These are phyloP conservation scores for Microtus ochrogaster DNA, from an alignment of 2,113 vertebrate species.

Conservation along the genomic window DNA sequence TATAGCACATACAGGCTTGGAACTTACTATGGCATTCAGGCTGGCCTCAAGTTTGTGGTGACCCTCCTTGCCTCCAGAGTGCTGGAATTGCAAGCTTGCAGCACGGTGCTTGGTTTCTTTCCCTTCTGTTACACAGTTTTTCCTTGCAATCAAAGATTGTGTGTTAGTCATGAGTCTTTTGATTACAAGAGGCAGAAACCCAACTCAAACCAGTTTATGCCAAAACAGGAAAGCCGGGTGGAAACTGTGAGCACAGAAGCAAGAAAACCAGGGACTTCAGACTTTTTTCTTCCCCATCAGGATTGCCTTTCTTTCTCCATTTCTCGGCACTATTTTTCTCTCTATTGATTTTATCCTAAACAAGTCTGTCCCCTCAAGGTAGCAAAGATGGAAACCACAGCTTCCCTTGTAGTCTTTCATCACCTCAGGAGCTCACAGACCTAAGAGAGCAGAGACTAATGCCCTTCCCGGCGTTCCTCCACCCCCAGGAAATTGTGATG, in stretches of 20 bases:
- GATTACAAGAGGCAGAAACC: constrained; percentile 37
- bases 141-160: background rate
- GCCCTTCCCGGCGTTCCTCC: background rate
- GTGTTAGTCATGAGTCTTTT: constrained; percentile 36
- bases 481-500: background rate
- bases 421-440: background rate
- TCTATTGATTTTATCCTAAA: background rate
- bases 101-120: background rate
- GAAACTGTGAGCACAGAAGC: background rate
- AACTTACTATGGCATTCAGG: background rate
- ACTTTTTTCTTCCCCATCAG: constrained; percentile 52
- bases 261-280: background rate
- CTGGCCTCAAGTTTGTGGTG: background rate
- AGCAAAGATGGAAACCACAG: background rate
- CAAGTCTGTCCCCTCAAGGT: background rate
- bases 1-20: background rate
- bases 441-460: background rate
- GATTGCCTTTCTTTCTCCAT: background rate
- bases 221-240: background rate
- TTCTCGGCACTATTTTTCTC: constrained; percentile 11
- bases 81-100: background rate
- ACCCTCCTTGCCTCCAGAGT: background rate
- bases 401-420: background rate
- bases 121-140: constrained; percentile 24
- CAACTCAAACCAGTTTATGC: constrained; percentile 13